Base-by-base conservation (phyloP, 2,888 invertebrate genomes). In the Dryocosmus kuriphilus region DNA sequence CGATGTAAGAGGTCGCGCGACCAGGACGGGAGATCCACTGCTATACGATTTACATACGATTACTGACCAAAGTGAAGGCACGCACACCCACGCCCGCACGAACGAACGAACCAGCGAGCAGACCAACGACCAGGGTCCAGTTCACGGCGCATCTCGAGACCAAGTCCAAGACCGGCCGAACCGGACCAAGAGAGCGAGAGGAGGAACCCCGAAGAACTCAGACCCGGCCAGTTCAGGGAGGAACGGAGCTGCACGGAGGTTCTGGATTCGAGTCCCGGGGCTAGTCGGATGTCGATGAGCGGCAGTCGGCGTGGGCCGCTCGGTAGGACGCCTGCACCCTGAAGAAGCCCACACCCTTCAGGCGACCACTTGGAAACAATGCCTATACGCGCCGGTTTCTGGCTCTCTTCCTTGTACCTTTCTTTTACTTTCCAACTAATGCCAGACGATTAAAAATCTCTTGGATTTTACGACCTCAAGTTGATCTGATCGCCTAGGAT, bases 41-140 rank as follows among this genome's bases (percentile, higher is more conserved):
- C 89, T 86, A 88, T 88, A 86, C 89, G 91, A 91, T 91, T 91
- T 91, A 89, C 91, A 91, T 91, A 91, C 89, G 90, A 91, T 91
- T 91, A 91, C 88, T 86, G 84, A 85, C 86, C 87, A 86, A 88
- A 88, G 86, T 87, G 87, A 87, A 89, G 87, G 87, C 90, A 88
- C 89, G 89, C 89, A 89, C 90, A 82, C 82, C 82, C 84, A 81
- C 85, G 82, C 82, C 80, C 73, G 81, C 77, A 77, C 79, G 79
- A 86, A 88, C 81, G 85, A 85, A 84, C 86, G 83, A 80, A 84
- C 76, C 80, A 60, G 75, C 77, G 82, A 85, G 82, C 82, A 82
- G 80, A 82, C 78, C 80, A 83, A 80, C 81, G 46, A 71, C 75
- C 61, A 76, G 80, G 80, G 74, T 76, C 78, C 81, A 74, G n/a